Base-by-base conservation (phyloP, 2,113 vertebrate genomes). In the Charadrius vociferus region DNA sequence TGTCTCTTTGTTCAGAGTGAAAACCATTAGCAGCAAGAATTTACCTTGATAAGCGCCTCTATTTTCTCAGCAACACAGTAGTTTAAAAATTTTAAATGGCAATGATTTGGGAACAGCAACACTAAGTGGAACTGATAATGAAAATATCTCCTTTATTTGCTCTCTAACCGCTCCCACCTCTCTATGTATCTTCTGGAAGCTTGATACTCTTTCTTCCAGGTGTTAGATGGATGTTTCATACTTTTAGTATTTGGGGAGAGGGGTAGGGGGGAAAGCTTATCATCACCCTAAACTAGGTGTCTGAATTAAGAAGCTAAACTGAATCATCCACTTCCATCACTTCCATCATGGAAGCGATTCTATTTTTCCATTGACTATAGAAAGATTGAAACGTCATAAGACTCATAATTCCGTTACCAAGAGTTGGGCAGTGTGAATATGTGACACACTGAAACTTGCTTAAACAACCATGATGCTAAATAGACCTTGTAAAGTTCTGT, bases 41-140 rank as follows among this genome's bases (percentile, higher is more conserved):
- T 86, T 62, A 71, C 30, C 26, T 68, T 63, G 62, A 72, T 68
- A 68, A n/a, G 41, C 3, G 53, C 14, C 14, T 81, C 12, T 86
- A 47, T 81, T 90, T 68, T 45, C n/a, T 71, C 47, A 86, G 43
- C 34, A 92, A 80, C 19, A 45, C 14, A 37, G n/a, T 8, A 86
- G 39, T 70, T 89, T 62, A 74, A 81, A 94, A 89, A 62, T 81
- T 56, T 91, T 29, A 77, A 91, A 84, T 36, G 11, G 20, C 34
- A 74, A 26, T n/a, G 30, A 81, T 50, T 62, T 86, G 27, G 37
- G 45, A 86, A 61, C 24, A 36, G 7, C 32, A 89, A 36, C 21
- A 74, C 26, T 10, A 71, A 85, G 65, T 43, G n/a, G 43, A 87
- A 93, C 7, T 16, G 0, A 71, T 82, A 91, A 75, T 20, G n/a